Percentiles rank a stretch among this genome's conserved stretches.
Evolutionary conservation across 2,113 vertebrate genomes (phyloP).

Genomic region (Bagarius yarrelli): DNA sequence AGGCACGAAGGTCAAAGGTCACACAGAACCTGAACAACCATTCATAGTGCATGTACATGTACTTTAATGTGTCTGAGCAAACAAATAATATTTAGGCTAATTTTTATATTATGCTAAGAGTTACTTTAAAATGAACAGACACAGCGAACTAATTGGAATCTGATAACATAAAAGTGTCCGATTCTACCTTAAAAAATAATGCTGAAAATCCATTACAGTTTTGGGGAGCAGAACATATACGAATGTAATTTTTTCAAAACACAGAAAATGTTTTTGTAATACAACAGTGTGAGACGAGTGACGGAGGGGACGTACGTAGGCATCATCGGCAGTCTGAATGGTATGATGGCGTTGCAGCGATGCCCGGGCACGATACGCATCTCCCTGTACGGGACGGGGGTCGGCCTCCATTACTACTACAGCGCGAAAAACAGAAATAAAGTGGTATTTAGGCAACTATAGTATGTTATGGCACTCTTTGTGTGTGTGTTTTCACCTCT

Average conservation of each 20-base stretch:
- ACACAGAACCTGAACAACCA: not conserved
- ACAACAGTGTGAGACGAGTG: not conserved
- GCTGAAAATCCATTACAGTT: not conserved
- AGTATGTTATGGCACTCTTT: too few relatives aligned
- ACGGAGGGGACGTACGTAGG: conserved; percentile 76
- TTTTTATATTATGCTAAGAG: not conserved
- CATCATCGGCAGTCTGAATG: conserved; percentile 96
- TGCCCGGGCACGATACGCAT: conserved; percentile 78
- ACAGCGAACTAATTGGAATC: not conserved
- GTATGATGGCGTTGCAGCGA: conserved; percentile 95
- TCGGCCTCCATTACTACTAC: conserved; percentile 84
- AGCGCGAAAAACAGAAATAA: not conserved
- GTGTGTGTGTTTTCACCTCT: conserved; percentile 72
- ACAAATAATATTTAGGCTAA: not conserved
- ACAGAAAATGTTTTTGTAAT: not conserved
- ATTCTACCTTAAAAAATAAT: not conserved
- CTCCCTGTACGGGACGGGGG: conserved; percentile 72
- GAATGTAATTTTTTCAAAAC: not conserved
- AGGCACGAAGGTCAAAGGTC: not conserved
- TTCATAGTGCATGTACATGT: not conserved
- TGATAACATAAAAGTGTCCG: not conserved
- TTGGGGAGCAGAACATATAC: not conserved
- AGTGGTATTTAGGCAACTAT: not conserved
- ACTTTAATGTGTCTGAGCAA: not conserved
- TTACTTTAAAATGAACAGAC: too few relatives aligned